phyloP scores from a whole-genome alignment of 1,140 invertebrate genomes.

The Steinernema feltiae region DNA sequence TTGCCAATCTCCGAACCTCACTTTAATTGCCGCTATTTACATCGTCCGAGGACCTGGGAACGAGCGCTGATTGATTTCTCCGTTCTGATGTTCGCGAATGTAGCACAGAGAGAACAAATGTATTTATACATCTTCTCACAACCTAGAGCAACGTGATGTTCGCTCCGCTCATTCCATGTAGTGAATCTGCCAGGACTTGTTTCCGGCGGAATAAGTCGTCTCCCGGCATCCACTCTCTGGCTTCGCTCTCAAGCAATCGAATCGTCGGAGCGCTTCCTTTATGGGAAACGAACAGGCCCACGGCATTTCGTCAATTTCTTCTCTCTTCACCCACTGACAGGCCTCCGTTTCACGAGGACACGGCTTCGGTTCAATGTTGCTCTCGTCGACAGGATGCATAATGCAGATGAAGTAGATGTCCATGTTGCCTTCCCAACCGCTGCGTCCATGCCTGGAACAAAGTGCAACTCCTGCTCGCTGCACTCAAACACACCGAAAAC shows the following conservation, averaged over 20 bases:
- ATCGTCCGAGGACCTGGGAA: not conserved
- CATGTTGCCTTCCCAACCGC: constrained; percentile 1
- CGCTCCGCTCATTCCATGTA: too few relatives aligned
- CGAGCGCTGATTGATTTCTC: too few relatives aligned
- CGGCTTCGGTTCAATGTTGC: not conserved
- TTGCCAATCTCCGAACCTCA: not conserved
- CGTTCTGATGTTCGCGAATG: too few relatives aligned
- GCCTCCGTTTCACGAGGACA: not conserved
- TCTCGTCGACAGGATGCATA: not conserved
- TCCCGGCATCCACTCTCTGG: not conserved
- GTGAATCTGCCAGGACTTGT: not conserved
- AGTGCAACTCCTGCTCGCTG: not conserved
- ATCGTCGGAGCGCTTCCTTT: not conserved
- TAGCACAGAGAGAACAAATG: too few relatives aligned
- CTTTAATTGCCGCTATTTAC: not conserved
- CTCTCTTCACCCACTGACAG: not conserved
- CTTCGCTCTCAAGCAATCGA: not conserved
- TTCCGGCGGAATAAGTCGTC: not conserved
- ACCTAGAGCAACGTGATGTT: too few relatives aligned
- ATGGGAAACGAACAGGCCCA: not conserved
- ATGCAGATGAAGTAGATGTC: constrained; percentile 7
- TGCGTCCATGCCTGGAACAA: not conserved
- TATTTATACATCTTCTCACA: too few relatives aligned
- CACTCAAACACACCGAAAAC: not conserved
- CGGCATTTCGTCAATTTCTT: not conserved